A percentile compares a stretch with the other conserved stretches of the same genome.
phyloP scores from a whole-genome alignment of 2,113 vertebrate genomes.

The Stomatorhinus ivindoensis region DNA sequence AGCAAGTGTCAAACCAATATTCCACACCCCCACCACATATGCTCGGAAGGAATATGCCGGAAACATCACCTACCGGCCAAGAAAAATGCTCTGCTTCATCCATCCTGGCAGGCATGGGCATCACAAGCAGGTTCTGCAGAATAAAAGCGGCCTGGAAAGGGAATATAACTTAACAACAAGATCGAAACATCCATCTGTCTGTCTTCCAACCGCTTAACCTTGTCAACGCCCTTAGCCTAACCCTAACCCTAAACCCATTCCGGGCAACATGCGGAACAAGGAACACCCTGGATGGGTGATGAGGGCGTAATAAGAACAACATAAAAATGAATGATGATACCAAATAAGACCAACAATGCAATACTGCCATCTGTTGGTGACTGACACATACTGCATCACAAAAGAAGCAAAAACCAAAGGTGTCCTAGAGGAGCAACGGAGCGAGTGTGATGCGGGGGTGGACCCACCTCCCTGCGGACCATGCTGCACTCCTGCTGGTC shows the following conservation, averaged over 20 bases:
- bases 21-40: neutral
- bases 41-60: constrained; percentile 40
- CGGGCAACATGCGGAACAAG: neutral
- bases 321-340: neutral
- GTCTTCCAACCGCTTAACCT: neutral
- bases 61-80: constrained; percentile 78
- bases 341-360: constrained; percentile 45
- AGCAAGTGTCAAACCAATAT: neutral
- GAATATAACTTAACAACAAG: neutral
- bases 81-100: constrained; percentile 68
- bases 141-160: constrained; percentile 82
- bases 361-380: constrained; percentile 68
- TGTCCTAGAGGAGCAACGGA: neutral
- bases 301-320: neutral
- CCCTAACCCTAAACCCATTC: neutral
- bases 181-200: neutral
- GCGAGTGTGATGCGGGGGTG: neutral
- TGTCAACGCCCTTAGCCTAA: neutral
- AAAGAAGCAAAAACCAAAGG: neutral
- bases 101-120: constrained; percentile 73
- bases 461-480: constrained; percentile 86
- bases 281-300: neutral
- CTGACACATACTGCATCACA: constrained; percentile 41
- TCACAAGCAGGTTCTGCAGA: constrained; percentile 90
- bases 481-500: constrained; percentile 87